A percentile compares a stretch with the other conserved stretches of the same genome.
Conservation (phyloP, 2,888 invertebrate genomes). For the Plebejus argus region DNA sequence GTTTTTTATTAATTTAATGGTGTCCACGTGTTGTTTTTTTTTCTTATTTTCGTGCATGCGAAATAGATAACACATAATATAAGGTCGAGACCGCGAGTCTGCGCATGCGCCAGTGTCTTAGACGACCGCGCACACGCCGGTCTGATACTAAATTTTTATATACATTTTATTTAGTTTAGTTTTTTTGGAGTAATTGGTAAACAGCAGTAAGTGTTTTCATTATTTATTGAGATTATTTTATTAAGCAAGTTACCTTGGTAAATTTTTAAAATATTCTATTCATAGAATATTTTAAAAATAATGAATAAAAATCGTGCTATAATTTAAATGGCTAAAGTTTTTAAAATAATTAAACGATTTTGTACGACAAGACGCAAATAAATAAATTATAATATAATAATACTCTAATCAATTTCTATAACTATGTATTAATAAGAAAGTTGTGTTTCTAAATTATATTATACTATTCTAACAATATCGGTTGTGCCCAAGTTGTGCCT, state of each 20-base stretch:
- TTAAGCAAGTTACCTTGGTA: not conserved
- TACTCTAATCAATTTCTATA: not conserved
- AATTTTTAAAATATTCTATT: no score
- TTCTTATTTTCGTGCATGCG: not conserved
- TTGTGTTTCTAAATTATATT: not conserved
- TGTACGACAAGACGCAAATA: no score
- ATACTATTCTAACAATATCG: not conserved
- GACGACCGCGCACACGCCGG: not conserved
- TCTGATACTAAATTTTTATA: not conserved
- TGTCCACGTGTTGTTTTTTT: not conserved
- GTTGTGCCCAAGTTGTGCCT: no score
- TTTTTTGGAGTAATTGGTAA: not conserved
- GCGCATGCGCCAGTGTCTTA: not conserved
- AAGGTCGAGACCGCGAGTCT: not conserved
- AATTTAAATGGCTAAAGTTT: no score
- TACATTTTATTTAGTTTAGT: slow-evolving; percentile 16
- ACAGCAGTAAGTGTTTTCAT: not conserved
- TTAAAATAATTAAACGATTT: no score
- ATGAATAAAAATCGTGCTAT: no score
- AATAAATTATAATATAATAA: not conserved
- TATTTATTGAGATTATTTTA: no score
- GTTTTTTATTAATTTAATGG: not conserved
- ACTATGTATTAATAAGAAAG: not conserved
- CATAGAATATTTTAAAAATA: no score
- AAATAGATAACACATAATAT: not conserved